Evolutionary conservation across 2,797 vertebrate species (phyloP).

Genomic region (Ataeniobius toweri): DNA sequence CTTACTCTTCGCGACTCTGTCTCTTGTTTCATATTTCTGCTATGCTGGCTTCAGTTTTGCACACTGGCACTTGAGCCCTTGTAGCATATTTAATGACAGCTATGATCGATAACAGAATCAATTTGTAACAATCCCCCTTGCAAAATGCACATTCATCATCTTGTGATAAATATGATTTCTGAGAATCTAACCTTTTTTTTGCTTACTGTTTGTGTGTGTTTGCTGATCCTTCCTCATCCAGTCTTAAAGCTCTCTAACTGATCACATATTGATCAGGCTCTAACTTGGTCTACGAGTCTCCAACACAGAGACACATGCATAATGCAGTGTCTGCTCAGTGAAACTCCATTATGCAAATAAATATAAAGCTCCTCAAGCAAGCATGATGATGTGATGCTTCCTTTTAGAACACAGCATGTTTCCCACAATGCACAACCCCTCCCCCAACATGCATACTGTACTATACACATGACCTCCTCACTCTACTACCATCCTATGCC

Average conservation of each 20-base stretch:
- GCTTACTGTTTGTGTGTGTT: neutral
- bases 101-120: conserved; percentile 24
- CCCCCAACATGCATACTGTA: conserved; percentile 41
- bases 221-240: conserved; percentile 21
- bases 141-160: neutral
- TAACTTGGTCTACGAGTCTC: conserved; percentile 23
- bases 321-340: conserved; percentile 11
- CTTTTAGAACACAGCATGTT: conserved; percentile 25
- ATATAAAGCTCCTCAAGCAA: conserved; percentile 26
- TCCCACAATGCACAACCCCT: conserved; percentile 17
- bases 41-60: conserved; percentile 51
- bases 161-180: conserved; percentile 5
- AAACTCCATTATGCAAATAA: conserved; percentile 26
- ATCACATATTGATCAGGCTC: conserved; percentile 63
- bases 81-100: conserved; percentile 61
- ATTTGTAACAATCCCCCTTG: neutral
- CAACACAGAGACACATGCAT: conserved; percentile 26
- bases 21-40: conserved; percentile 66
- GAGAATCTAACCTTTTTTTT: conserved; percentile 7
- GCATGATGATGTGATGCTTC: conserved; percentile 24
- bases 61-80: conserved; percentile 30
- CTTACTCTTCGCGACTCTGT: conserved; percentile 7
- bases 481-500: neutral
- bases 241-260: conserved; percentile 42
- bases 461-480: conserved; percentile 13